Evolutionary conservation across 2,888 invertebrate genomes (phyloP).

Genomic region (Caenorhabditis sp.): DNA sequence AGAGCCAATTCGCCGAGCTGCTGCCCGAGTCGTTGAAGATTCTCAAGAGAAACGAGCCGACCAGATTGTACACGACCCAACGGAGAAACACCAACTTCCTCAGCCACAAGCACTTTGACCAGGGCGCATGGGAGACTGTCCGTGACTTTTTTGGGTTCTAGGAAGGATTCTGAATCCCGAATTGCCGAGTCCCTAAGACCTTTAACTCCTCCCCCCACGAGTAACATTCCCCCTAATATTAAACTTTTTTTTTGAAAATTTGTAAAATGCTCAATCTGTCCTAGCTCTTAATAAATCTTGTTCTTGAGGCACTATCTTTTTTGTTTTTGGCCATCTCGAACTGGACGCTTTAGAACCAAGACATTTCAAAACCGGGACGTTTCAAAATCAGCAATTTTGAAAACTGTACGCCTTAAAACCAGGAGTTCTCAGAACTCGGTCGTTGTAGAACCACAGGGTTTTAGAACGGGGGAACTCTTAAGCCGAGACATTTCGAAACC

Average conservation of each 20-base stretch:
- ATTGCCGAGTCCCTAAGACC: too few relatives aligned
- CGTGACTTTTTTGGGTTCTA: constrained; percentile 64
- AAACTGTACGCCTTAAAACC: background rate
- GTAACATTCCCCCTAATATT: too few relatives aligned
- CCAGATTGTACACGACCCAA: constrained; percentile 62
- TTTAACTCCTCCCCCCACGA: too few relatives aligned
- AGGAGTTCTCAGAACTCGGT: background rate
- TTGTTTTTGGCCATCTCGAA: too few relatives aligned
- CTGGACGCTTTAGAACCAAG: background rate
- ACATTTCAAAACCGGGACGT: background rate
- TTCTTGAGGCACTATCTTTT: too few relatives aligned
- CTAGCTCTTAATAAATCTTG: background rate
- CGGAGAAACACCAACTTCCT: constrained; percentile 58
- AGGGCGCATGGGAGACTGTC: constrained; percentile 65
- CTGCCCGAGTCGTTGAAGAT: constrained; percentile 61
- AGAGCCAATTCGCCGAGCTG: constrained; percentile 58
- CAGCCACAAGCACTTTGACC: constrained; percentile 66
- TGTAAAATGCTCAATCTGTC: too few relatives aligned
- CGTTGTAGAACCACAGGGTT: background rate
- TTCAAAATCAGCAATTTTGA: background rate
- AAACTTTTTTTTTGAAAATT: too few relatives aligned
- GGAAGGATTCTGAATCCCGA: too few relatives aligned
- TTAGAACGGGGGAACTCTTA: too few relatives aligned
- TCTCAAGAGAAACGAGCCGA: constrained; percentile 62
- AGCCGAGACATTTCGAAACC: background rate